Conservation (phyloP, 2,888 invertebrate species). For the Odiellus spinosus region DNA sequence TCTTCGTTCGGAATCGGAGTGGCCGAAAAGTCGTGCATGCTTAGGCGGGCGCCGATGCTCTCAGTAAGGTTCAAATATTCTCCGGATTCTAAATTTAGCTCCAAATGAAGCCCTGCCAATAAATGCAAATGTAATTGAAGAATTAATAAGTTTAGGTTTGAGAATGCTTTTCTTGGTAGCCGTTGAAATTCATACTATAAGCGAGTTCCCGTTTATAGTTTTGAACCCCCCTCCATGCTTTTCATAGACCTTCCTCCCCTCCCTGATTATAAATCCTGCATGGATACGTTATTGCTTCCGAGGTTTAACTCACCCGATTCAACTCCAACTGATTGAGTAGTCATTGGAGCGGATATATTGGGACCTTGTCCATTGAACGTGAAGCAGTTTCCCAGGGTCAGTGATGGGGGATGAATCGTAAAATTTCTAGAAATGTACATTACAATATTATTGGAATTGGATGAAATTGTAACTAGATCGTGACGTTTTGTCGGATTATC, state of each 20-base stretch:
- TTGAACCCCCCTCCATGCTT: too few relatives aligned
- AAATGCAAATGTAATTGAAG: too few relatives aligned
- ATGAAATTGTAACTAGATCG: too few relatives aligned
- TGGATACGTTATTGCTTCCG: neutral
- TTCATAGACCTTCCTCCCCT: too few relatives aligned
- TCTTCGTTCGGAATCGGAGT: conserved; percentile 9
- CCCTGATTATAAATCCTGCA: too few relatives aligned
- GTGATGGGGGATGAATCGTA: neutral
- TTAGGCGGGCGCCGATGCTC: conserved; percentile 10
- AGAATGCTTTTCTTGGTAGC: too few relatives aligned
- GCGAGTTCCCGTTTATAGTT: too few relatives aligned
- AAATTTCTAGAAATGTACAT: too few relatives aligned
- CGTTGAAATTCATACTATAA: too few relatives aligned
- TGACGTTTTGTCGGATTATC: too few relatives aligned
- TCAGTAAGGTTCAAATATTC: conserved; percentile 5
- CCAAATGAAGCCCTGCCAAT: conserved; percentile 10
- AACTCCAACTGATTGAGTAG: conserved; percentile 10
- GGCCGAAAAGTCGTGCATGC: conserved; percentile 6
- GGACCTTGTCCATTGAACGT: conserved; percentile 8
- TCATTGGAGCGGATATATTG: neutral
- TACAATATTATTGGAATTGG: too few relatives aligned
- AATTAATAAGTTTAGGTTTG: too few relatives aligned
- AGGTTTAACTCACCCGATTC: conserved; percentile 7
- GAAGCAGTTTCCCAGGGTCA: conserved; percentile 11
- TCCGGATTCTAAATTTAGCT: conserved; percentile 2